Percentiles rank a stretch among this genome's conserved stretches.
These are phyloP conservation scores for Sebastes nivosus DNA, from an alignment of 2,797 vertebrate genomes.

Conservation along the genomic window DNA sequence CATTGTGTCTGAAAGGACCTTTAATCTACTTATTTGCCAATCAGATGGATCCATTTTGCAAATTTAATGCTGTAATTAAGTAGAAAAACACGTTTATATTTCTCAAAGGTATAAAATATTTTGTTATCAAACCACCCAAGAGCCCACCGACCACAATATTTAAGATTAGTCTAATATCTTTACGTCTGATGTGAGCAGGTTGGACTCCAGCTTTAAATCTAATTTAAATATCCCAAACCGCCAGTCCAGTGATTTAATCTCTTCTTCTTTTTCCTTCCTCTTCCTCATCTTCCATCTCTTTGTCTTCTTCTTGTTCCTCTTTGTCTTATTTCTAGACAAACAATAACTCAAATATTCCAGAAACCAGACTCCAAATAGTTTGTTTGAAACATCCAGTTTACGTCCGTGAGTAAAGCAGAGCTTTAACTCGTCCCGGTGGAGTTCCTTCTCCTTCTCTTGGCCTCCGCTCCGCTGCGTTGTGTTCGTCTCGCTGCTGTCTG, in stretches of 20 bases:
- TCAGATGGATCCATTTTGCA: no score
- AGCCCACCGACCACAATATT: neutral
- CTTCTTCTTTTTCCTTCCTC: slow-evolving; percentile 9
- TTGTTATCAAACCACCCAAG: neutral
- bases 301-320: neutral
- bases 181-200: no score
- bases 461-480: neutral
- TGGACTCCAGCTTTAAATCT: neutral
- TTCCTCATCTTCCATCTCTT: neutral
- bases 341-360: neutral
- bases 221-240: neutral
- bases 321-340: neutral
- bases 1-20: no score
- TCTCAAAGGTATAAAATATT: no score
- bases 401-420: neutral
- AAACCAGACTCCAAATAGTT: neutral
- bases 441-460: neutral
- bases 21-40: no score
- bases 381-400: neutral
- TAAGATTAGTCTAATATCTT: neutral
- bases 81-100: no score
- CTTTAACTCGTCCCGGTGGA: neutral
- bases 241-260: neutral
- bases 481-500: neutral
- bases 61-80: no score